Percentiles rank a stretch among this genome's conserved stretches.
Evolutionary conservation across 2,888 invertebrate species (phyloP).

Genomic region (Tenthredo notha): DNA sequence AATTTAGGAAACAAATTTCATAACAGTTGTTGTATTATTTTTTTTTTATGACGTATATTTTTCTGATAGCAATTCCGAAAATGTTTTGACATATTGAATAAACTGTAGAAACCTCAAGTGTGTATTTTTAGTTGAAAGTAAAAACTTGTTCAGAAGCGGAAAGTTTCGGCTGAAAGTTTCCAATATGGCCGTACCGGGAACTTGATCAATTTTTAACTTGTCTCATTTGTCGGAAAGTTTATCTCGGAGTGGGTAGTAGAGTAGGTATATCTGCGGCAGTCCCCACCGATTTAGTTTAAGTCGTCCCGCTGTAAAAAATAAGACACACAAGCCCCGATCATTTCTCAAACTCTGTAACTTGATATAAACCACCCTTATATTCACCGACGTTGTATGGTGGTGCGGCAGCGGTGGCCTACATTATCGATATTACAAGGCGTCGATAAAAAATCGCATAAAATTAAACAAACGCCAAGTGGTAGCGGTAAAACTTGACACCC

Average conservation of each 20-base stretch:
- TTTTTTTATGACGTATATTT: background rate
- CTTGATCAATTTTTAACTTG: constrained; percentile 52
- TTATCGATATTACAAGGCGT: constrained; percentile 78
- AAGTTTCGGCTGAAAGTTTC: constrained; percentile 43
- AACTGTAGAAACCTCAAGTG: background rate
- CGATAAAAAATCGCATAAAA: constrained; percentile 78
- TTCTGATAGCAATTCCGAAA: background rate
- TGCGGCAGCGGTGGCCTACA: constrained; percentile 69
- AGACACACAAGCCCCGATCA: constrained; percentile 66
- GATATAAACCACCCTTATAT: constrained; percentile 71
- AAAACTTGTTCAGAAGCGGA: constrained; percentile 19
- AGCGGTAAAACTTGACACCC: constrained; percentile 69
- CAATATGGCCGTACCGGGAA: constrained; percentile 42
- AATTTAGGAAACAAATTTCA: background rate
- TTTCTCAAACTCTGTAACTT: constrained; percentile 76
- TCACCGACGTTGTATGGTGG: constrained; percentile 7
- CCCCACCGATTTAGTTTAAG: constrained; percentile 50
- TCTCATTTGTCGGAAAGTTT: constrained; percentile 53
- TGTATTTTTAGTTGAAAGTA: constrained; percentile 36
- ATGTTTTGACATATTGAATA: constrained; percentile 25
- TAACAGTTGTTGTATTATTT: background rate
- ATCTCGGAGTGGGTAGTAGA: background rate
- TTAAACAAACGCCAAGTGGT: constrained; percentile 74
- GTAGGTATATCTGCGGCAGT: constrained; percentile 28
- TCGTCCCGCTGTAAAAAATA: constrained; percentile 47